These are phyloP conservation scores for Lepidocolaptes lacrymiger DNA, from an alignment of 2,797 vertebrate genomes.

Conservation along the genomic window DNA sequence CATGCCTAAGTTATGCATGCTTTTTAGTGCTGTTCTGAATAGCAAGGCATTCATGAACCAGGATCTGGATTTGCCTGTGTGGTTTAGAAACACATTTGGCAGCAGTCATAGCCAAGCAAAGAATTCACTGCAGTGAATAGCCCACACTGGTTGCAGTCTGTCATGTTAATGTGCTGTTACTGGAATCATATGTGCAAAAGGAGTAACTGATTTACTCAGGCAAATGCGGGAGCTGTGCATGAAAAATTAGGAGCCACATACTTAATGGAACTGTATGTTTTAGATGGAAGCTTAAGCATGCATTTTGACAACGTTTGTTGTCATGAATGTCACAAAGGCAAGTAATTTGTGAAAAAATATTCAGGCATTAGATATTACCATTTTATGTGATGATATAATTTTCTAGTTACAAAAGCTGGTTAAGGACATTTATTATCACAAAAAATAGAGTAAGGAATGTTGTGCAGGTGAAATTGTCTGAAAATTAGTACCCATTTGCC, in stretches of 20 bases:
- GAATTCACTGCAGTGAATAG: not conserved
- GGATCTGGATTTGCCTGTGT: not conserved
- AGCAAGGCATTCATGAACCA: not conserved
- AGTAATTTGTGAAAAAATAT: not conserved
- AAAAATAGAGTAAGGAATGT: not conserved
- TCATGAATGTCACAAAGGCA: not conserved
- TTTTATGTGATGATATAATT: not conserved
- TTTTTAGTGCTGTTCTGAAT: not conserved
- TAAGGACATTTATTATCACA: not conserved
- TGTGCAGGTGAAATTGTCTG: not conserved
- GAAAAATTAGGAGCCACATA: not conserved
- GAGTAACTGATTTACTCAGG: not conserved
- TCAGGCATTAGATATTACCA: not conserved
- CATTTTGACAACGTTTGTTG: not conserved
- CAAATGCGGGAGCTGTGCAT: not conserved
- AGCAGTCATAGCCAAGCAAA: not conserved
- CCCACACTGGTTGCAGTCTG: not conserved
- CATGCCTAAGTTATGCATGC: not conserved
- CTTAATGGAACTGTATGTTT: not conserved
- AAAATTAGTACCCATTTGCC: not conserved
- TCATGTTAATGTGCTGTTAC: constrained; percentile 26
- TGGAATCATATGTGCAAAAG: not conserved
- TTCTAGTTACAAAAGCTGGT: not conserved
- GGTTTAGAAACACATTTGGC: not conserved
- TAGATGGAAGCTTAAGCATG: not conserved